These are phyloP conservation scores for Plotosus lineatus DNA, from an alignment of 2,113 vertebrate genomes.

Conservation along the genomic window DNA sequence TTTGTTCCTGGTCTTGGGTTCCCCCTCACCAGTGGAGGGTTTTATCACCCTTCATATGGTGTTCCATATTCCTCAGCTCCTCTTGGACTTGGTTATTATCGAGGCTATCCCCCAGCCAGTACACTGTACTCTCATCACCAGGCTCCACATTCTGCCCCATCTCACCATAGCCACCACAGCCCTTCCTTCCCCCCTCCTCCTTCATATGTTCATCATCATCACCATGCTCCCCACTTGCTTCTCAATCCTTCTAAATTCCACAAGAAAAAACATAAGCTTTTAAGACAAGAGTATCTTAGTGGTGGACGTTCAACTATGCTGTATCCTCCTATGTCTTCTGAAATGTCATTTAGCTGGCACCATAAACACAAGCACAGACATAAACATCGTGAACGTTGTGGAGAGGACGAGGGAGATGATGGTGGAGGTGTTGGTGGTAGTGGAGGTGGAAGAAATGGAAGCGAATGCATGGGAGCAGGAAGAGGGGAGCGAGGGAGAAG, in stretches of 20 bases:
- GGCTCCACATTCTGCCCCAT: constrained; percentile 73
- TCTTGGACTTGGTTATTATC: constrained; percentile 92
- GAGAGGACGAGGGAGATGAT: constrained; percentile 52
- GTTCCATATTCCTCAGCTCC: constrained; percentile 95
- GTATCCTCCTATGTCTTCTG: constrained; percentile 90
- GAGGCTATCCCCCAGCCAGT: constrained; percentile 88
- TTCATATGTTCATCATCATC: constrained; percentile 78
- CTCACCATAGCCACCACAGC: constrained; percentile 84
- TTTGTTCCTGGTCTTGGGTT: constrained; percentile 95
- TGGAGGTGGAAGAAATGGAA: constrained; percentile 54
- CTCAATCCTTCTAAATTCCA: constrained; percentile 96
- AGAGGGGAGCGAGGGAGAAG: constrained; percentile 73
- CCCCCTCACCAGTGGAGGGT: constrained; percentile 82
- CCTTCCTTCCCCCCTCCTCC: constrained; percentile 79
- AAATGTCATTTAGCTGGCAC: constrained; percentile 98
- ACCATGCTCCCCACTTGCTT: constrained; percentile 86
- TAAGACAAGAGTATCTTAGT: constrained; percentile 90
- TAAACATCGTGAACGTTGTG: constrained; percentile 86
- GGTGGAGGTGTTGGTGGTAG: constrained; percentile 53
- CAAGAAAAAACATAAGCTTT: constrained; percentile 98
- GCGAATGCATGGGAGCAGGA: constrained; percentile 61
- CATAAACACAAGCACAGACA: constrained; percentile 97
- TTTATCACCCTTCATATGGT: constrained; percentile 93
- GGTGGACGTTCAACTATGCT: constrained; percentile 85
- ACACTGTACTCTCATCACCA: constrained; percentile 86